A percentile compares a stretch with the other conserved stretches of the same genome.
Conservation (phyloP, 1,140 invertebrate species). For the Pygmarrhopalites habei region DNA sequence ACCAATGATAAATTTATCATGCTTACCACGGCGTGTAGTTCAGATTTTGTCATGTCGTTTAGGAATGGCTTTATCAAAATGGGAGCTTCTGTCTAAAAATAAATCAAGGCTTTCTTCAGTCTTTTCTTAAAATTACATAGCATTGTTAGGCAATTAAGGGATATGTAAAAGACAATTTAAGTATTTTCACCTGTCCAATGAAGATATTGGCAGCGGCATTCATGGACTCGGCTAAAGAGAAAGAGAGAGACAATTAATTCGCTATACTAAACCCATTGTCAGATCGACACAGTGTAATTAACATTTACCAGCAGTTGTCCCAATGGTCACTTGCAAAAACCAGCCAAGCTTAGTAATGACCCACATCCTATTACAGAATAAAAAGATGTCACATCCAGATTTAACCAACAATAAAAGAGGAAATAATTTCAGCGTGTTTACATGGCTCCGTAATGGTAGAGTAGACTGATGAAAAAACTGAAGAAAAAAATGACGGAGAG, state of each 20-base stretch:
- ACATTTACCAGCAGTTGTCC: conserved; percentile 85
- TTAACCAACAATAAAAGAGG: no score
- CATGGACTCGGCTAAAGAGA: conserved; percentile 84
- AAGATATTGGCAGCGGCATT: conserved; percentile 59
- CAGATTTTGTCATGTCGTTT: conserved; percentile 71
- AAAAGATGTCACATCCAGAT: not conserved
- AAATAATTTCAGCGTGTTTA: no score
- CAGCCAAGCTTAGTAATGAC: conserved; percentile 53
- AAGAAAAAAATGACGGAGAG: conserved; percentile 86
- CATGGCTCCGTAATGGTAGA: conserved; percentile 81
- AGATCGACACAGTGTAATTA: no score
- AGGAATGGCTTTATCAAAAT: conserved; percentile 82
- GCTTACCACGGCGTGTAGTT: conserved; percentile 84
- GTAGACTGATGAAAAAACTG: conserved; percentile 73
- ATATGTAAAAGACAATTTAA: conserved; percentile 1
- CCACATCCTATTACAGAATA: conserved; percentile 3
- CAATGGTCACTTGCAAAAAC: conserved; percentile 62
- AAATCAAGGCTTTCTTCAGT: not conserved
- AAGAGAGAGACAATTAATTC: no score
- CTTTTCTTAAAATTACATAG: not conserved
- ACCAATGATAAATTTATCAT: no score
- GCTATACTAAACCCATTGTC: no score
- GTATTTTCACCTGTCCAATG: conserved; percentile 30
- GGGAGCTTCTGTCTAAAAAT: conserved; percentile 73
- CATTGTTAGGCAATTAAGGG: not conserved